A percentile compares a stretch with the other conserved stretches of the same genome.
Conservation (phyloP, 2,888 invertebrate genomes). For the Tiphia femorata region DNA sequence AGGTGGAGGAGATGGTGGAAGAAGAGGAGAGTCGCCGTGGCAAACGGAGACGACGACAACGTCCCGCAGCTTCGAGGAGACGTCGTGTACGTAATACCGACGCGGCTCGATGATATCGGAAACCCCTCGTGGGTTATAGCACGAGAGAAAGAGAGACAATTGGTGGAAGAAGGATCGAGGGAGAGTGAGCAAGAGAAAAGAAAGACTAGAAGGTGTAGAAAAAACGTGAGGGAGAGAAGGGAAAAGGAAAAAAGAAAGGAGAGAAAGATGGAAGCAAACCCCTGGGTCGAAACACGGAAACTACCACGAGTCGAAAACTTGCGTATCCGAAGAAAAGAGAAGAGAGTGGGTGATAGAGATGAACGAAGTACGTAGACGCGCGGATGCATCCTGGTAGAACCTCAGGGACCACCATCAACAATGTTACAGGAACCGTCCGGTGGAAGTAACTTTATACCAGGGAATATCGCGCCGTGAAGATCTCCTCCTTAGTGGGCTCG, state of each 20-base stretch:
- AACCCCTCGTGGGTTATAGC: conserved; percentile 17
- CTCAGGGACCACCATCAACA: too few species aligned
- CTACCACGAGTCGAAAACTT: too few species aligned
- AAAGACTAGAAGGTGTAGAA: too few species aligned
- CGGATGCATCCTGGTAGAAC: too few species aligned
- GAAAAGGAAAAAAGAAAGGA: not conserved
- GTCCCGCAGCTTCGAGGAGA: conserved; percentile 27
- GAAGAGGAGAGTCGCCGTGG: too few species aligned
- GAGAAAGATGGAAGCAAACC: not conserved
- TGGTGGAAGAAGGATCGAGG: not conserved
- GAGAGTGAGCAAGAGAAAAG: not conserved
- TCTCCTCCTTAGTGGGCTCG: conserved; percentile 15
- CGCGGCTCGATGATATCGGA: conserved; percentile 34
- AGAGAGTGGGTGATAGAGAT: too few species aligned
- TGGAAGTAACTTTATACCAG: conserved; percentile 32
- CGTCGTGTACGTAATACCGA: conserved; percentile 36
- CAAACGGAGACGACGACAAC: conserved; percentile 17
- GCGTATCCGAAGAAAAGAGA: too few species aligned
- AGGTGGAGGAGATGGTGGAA: not conserved
- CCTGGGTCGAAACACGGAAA: too few species aligned
- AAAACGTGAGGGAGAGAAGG: not conserved
- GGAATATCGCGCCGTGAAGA: conserved; percentile 23
- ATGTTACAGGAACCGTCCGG: too few species aligned
- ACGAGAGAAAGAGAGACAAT: not conserved
- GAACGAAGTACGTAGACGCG: too few species aligned